Percentiles rank a stretch among this genome's conserved stretches.
Conservation (phyloP, 2,797 vertebrate genomes). For the Amphiprion clarkii region DNA sequence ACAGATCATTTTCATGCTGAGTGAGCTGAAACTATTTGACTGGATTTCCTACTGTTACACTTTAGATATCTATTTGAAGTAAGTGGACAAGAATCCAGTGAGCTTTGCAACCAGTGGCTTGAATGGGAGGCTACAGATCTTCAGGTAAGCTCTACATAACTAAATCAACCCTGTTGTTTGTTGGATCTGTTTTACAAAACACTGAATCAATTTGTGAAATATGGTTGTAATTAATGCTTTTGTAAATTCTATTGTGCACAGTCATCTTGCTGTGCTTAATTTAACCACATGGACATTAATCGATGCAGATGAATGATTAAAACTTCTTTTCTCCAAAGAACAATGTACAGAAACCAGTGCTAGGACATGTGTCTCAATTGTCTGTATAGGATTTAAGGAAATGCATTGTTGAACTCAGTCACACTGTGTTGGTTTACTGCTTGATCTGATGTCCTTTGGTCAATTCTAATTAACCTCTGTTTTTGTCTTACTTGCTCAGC, state of each 20-base stretch:
- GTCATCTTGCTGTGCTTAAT: conserved; percentile 19
- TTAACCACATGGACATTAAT: conserved; percentile 14
- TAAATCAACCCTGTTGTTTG: not conserved
- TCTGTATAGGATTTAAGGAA: conserved; percentile 1
- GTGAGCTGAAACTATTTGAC: not conserved
- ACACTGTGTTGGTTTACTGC: conserved; percentile 16
- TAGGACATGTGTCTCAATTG: not conserved
- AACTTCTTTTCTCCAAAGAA: conserved; percentile 17
- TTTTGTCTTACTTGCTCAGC: conserved; percentile 77
- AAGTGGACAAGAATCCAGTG: conserved; percentile 82
- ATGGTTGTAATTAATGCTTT: conserved; percentile 12
- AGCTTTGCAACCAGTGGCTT: conserved; percentile 89
- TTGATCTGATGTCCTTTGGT: conserved; percentile 20
- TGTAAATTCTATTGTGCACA: conserved; percentile 8
- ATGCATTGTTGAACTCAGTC: conserved; percentile 10
- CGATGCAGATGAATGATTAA: conserved; percentile 19
- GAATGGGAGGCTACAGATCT: conserved; percentile 94
- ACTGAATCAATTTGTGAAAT: conserved; percentile 15
- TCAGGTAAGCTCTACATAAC: conserved; percentile 83
- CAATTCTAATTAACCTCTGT: conserved; percentile 29
- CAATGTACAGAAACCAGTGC: not conserved
- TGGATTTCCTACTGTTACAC: conserved; percentile 1
- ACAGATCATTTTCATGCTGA: conserved; percentile 2
- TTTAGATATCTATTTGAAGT: conserved; percentile 90
- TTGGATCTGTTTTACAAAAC: conserved; percentile 5